phyloP scores from a whole-genome alignment of 2,888 invertebrate species.

The Idaea dimidiata region DNA sequence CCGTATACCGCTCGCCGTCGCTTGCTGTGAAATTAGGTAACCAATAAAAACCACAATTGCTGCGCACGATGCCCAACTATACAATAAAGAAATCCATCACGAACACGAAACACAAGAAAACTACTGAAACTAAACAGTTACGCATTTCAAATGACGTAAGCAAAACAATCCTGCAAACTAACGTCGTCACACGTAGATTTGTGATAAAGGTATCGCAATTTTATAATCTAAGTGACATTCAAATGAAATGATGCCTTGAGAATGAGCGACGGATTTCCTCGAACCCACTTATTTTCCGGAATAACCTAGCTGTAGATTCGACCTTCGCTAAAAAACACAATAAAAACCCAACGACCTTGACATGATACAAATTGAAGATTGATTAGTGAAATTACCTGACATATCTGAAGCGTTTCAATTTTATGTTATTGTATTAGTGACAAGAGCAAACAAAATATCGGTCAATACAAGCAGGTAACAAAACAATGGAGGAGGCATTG shows the following conservation, averaged over 20 bases:
- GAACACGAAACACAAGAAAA: conserved; percentile 45
- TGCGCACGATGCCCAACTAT: conserved; percentile 54
- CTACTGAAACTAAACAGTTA: conserved; percentile 41
- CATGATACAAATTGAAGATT: conserved; percentile 68
- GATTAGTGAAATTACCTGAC: conserved; percentile 69
- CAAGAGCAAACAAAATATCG: conserved; percentile 51
- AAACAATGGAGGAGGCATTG: conserved; percentile 57
- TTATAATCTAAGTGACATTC: conserved; percentile 50
- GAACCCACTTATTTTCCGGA: conserved; percentile 69
- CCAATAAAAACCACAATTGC: conserved; percentile 69
- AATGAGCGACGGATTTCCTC: conserved; percentile 75
- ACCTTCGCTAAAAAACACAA: conserved; percentile 76
- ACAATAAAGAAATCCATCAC: conserved; percentile 61
- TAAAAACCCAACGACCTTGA: conserved; percentile 75
- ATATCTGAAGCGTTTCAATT: conserved; percentile 56
- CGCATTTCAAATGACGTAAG: conserved; percentile 47
- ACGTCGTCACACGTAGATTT: conserved; percentile 35
- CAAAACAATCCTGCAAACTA: conserved; percentile 32
- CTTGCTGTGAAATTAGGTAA: conserved; percentile 78
- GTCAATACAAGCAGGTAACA: conserved; percentile 55
- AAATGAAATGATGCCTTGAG: conserved; percentile 68
- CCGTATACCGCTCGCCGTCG: conserved; percentile 63
- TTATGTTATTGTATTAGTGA: conserved; percentile 66
- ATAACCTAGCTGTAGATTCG: conserved; percentile 60
- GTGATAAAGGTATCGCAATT: conserved; percentile 45